Base-by-base conservation (phyloP, 2,113 vertebrate species). In the Otocyon megalotis region DNA sequence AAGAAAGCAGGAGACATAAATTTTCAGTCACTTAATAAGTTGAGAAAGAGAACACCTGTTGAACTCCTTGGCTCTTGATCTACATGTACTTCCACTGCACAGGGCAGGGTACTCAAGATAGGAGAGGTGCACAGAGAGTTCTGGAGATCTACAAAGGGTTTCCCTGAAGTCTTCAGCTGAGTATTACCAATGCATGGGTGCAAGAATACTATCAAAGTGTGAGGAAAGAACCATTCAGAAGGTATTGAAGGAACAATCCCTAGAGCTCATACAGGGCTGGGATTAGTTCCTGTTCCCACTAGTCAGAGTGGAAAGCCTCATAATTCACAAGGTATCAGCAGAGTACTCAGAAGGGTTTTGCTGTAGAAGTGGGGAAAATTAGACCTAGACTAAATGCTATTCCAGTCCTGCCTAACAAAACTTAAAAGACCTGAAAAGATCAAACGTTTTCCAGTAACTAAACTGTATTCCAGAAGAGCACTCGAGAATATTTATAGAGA, bases 1-100 rank as follows among this genome's bases (percentile, higher is more conserved):
- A 94, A 88, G 54, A 88, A 87, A 93, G 87, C 30, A 83, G 58
- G 82, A 88, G 85, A 96, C 65, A 80, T 20, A 85, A n/a, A 88
- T 0, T 76, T 65, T 28, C 80, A 93, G 80, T 83, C 86, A 92
- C 63, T 88, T 74, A 67, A 12, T 50, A 69, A 82, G 43, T 0
- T 69, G 81, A 71, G 82, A 91, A 63, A 83, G 0, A 83, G 54
- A 74, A 48, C 32, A 72, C 81, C 26, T 53, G 81, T 43, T 8
- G 69, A 93, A 91, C n/a, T 88, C 30, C 77, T 69, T 90, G 86
- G 71, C 30, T 58, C 50, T 56, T 90, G 86, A 50, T 80, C 76
- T 37, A 58, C 6, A 19, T 32, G 90, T 62, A n/a, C 88, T 84
- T 88, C 85, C 16, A 69, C 24, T 88, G 89, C 54, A 88, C 13